Evolutionary conservation across 2,888 invertebrate species (phyloP).

Genomic region (Ectemnius lituratus): DNA sequence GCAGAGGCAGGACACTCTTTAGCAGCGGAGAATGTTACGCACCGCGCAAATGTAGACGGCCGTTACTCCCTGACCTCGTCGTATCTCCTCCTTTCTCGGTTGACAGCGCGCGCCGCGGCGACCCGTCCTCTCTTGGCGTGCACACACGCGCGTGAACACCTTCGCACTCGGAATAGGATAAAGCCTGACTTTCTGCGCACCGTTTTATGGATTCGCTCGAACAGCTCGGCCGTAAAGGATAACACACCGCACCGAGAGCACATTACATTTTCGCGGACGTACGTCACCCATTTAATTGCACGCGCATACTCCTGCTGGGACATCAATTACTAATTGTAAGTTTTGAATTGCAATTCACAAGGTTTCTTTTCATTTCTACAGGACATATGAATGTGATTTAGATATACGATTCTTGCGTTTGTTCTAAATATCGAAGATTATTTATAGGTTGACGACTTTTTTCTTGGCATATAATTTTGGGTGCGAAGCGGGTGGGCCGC

Average conservation of each 20-base stretch:
- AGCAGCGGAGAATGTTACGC: slow-evolving; percentile 54
- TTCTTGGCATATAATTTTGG: slow-evolving; percentile 8
- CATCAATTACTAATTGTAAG: too few relatives aligned
- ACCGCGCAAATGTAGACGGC: slow-evolving; percentile 62
- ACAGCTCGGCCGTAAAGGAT: slow-evolving; percentile 57
- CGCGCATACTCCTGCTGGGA: slow-evolving; percentile 16
- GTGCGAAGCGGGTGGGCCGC: not conserved
- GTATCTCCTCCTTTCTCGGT: slow-evolving; percentile 59
- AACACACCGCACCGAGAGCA: slow-evolving; percentile 52
- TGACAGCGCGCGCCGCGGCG: slow-evolving; percentile 47
- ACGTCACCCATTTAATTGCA: slow-evolving; percentile 60
- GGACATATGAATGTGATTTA: too few relatives aligned
- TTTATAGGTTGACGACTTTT: not conserved
- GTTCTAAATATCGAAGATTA: not conserved
- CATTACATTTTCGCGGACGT: slow-evolving; percentile 60
- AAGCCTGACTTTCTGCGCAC: slow-evolving; percentile 57
- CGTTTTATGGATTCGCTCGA: slow-evolving; percentile 63
- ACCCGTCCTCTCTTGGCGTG: not conserved
- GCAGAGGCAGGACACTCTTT: slow-evolving; percentile 54
- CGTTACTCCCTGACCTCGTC: slow-evolving; percentile 64
- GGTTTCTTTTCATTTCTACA: too few relatives aligned
- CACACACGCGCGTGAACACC: slow-evolving; percentile 44
- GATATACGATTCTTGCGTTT: too few relatives aligned
- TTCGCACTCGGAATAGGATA: slow-evolving; percentile 56
- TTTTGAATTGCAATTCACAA: too few relatives aligned